Percentiles rank a stretch among this genome's conserved stretches.
Evolutionary conservation across 2,888 invertebrate genomes (phyloP).

Genomic region (Dicyrtomina minuta): DNA sequence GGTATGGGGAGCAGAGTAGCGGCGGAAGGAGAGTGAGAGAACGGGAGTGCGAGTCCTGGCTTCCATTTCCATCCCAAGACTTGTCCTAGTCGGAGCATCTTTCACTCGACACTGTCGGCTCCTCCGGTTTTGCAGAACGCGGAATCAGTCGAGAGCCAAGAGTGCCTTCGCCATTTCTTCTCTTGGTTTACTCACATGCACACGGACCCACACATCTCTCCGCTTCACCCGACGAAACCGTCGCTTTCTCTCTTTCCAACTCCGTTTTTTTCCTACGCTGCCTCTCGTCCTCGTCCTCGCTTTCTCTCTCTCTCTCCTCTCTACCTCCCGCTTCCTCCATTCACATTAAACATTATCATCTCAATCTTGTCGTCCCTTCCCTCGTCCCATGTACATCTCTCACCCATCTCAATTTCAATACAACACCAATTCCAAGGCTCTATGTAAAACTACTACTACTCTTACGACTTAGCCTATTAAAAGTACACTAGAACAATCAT

Average conservation of each 20-base stretch:
- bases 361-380: background rate
- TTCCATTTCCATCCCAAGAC: background rate
- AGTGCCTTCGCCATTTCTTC: slow-evolving; percentile 27
- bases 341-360: background rate
- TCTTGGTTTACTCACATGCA: background rate
- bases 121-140: slow-evolving; percentile 36
- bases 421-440: background rate
- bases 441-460: too few species aligned
- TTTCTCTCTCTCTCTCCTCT: slow-evolving; percentile 15
- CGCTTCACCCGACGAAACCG: too few species aligned
- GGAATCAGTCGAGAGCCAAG: slow-evolving; percentile 53
- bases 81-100: background rate
- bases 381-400: too few species aligned
- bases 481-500: too few species aligned
- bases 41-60: background rate
- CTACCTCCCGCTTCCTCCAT: background rate
- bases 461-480: too few species aligned
- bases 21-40: background rate
- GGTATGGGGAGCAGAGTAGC: background rate
- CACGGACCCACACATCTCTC: background rate
- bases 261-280: background rate
- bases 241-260: background rate
- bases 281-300: background rate
- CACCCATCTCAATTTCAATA: background rate
- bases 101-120: slow-evolving; percentile 11